These are phyloP conservation scores for Vombatus ursinus DNA, from an alignment of 2,113 vertebrate species.

Conservation along the genomic window DNA sequence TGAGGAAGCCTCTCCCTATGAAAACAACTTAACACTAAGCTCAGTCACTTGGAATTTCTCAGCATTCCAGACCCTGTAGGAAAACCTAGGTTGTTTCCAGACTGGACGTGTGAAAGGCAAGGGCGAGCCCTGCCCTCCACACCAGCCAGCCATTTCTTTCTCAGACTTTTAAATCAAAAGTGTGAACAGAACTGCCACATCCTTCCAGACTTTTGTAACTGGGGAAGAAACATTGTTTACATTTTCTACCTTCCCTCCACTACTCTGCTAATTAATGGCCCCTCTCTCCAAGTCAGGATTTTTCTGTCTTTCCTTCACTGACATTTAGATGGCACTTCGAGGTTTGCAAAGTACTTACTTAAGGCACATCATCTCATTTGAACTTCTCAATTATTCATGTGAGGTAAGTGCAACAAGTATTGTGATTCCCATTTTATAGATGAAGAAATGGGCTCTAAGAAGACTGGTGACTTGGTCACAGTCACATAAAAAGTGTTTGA, in stretches of 20 bases:
- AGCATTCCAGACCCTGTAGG: conserved; percentile 48
- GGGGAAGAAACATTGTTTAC: not conserved
- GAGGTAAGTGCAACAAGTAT: not conserved
- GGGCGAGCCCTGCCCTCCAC: not conserved
- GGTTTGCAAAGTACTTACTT: not conserved
- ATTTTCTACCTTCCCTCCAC: not conserved
- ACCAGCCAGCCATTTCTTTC: not conserved
- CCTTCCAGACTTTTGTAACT: not conserved
- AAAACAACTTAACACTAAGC: not conserved
- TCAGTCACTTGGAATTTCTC: conserved; percentile 35
- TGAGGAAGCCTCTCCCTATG: not conserved
- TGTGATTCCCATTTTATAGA: not conserved
- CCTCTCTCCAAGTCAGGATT: not conserved
- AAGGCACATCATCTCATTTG: not conserved
- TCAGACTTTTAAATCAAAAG: conserved; percentile 4
- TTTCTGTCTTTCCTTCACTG: not conserved
- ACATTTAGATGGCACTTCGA: not conserved
- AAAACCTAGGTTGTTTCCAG: not conserved
- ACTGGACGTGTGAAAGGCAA: not conserved
- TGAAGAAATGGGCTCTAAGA: not conserved
- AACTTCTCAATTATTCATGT: not conserved
- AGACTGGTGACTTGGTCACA: not conserved
- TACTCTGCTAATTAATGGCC: not conserved
- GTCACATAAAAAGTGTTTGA: not conserved
- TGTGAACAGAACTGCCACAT: not conserved